These are phyloP conservation scores for Dugesia japonica DNA, from an alignment of 2,888 invertebrate species.

Conservation along the genomic window DNA sequence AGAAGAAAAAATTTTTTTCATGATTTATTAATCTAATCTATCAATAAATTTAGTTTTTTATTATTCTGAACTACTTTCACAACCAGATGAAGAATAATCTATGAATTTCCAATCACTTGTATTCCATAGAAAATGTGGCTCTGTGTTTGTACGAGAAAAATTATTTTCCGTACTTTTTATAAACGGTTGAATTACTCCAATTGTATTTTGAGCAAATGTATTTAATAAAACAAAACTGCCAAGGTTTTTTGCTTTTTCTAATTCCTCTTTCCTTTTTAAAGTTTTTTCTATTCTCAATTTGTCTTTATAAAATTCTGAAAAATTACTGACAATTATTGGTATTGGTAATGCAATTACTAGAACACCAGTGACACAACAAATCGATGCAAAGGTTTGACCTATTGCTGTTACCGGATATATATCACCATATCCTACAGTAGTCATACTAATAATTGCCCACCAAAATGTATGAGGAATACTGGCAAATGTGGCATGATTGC, in stretches of 20 bases:
- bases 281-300: slow-evolving; percentile 98
- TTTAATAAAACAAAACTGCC: slow-evolving; percentile 68
- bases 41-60: too few species aligned
- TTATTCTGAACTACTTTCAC: background rate
- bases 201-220: slow-evolving; percentile 8
- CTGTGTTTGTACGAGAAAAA: background rate
- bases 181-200: background rate
- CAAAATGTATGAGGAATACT: slow-evolving; percentile 98
- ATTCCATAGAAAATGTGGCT: background rate
- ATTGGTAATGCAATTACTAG: slow-evolving; percentile 99
- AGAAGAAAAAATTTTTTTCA: too few species aligned
- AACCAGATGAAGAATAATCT: slow-evolving; percentile 15
- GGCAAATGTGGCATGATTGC: slow-evolving; percentile 60
- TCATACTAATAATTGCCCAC: slow-evolving; percentile 91
- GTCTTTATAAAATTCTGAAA: slow-evolving; percentile 53
- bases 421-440: slow-evolving; percentile 75
- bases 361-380: slow-evolving; percentile 99
- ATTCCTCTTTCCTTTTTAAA: slow-evolving; percentile 80
- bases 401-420: slow-evolving; percentile 86
- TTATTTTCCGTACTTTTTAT: background rate
- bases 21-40: too few species aligned
- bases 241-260: slow-evolving; percentile 85
- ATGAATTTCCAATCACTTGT: slow-evolving; percentile 3
- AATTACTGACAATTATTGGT: slow-evolving; percentile 99
- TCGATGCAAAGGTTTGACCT: slow-evolving; percentile 98